Base-by-base conservation (phyloP, 53 echinoderm and acorn worm genomes). In the Pentamera pediparva region DNA sequence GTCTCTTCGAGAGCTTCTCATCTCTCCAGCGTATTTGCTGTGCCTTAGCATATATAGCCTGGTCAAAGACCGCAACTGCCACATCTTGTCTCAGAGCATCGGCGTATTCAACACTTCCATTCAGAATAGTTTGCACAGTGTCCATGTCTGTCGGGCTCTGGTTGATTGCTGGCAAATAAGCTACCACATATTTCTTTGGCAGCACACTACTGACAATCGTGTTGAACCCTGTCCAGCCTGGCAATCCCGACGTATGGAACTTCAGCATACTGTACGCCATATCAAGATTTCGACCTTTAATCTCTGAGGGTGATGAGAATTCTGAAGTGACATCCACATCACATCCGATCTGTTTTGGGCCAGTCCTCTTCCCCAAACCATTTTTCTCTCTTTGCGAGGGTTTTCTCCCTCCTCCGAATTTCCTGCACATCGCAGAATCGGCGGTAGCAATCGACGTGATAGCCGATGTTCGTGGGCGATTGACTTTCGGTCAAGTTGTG, bases 31-130 rank as follows among this genome's bases (percentile, higher is more conserved):
- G 29, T 6, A 89, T 72, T 2, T 17, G 1, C 56, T 83, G 80
- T 1, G 69, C 79, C 50, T 88, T 84, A 12, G 56, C 15, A 53
- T 80, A 89, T 32, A 84, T 89, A 0, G 89, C 81, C 28, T 88
- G 88, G 35, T 88, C 88, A 0, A 75, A 37, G 1, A 89, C 77
- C 4, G 76, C 59, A 1, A 78, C 77, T 56, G 78, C 29, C 5
- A 18, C 5, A 4, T 20, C 13, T 20, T 52, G 39, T 8, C 49
- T 15, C 1, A 83, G 24, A 24, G 29, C 13, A 39, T 74, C 29
- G 5, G 74, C 78, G 18, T 77, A 70, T 10, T 69, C 67, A 7
- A 77, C 20, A 25, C 67, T 77, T 5, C 69, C 13, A 0, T 56
- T 2, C 0, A 83, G 71, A 29, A 84, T 37, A 1, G 74, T 79